A percentile compares a stretch with the other conserved stretches of the same genome.
Conservation (phyloP, 2,113 vertebrate species). For the Tragelaphus strepsiceros region DNA sequence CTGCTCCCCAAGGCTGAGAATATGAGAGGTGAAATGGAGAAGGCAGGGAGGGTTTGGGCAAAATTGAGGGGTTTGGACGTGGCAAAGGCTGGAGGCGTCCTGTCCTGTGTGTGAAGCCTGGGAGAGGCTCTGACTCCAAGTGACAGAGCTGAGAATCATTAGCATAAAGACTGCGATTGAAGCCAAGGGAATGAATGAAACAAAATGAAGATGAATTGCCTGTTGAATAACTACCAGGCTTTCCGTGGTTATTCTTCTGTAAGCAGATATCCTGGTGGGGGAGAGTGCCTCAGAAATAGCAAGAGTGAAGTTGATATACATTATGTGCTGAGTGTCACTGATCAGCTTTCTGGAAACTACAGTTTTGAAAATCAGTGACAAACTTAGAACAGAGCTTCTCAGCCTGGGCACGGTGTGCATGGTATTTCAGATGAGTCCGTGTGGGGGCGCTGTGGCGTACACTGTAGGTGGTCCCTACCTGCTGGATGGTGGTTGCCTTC, state of each 20-base stretch:
- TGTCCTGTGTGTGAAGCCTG: background rate
- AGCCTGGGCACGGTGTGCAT: background rate
- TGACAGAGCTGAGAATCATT: background rate
- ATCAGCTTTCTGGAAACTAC: background rate
- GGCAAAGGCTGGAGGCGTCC: background rate
- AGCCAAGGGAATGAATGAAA: background rate
- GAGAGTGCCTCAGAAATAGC: background rate
- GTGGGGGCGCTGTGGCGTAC: background rate
- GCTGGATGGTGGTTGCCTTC: background rate
- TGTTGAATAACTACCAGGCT: background rate
- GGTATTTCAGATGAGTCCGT: background rate
- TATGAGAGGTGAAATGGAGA: background rate
- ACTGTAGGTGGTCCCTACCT: background rate
- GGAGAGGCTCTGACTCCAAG: background rate
- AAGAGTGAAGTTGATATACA: background rate
- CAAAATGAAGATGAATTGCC: background rate
- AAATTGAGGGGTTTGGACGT: background rate
- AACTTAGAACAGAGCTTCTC: background rate
- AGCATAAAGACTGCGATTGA: background rate
- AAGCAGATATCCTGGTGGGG: background rate
- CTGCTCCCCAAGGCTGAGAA: background rate
- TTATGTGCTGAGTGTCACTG: background rate
- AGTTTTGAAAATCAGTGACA: background rate
- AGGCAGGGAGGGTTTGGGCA: background rate
- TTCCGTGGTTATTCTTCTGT: background rate